These are phyloP conservation scores for Syrista parreyssii DNA, from an alignment of 2,888 invertebrate species.

Conservation along the genomic window DNA sequence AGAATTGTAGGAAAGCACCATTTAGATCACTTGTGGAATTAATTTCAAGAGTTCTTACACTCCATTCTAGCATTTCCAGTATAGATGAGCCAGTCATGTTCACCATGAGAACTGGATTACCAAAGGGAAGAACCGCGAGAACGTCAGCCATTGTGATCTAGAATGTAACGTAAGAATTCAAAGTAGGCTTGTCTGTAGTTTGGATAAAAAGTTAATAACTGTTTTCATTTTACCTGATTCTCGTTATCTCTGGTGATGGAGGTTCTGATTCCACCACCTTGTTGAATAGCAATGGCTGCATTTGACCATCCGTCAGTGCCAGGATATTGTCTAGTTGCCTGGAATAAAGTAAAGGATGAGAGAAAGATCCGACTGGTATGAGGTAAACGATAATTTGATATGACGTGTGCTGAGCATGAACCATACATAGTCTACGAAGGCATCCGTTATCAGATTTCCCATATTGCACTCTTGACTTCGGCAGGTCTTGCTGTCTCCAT, in stretches of 20 bases:
- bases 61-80: slow-evolving; percentile 75
- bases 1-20: slow-evolving; percentile 86
- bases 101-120: slow-evolving; percentile 74
- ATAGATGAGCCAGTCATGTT: slow-evolving; percentile 76
- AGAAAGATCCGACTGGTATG: not conserved
- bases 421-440: slow-evolving; percentile 74
- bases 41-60: slow-evolving; percentile 68
- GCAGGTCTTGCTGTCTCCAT: slow-evolving; percentile 74
- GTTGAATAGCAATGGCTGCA: slow-evolving; percentile 79
- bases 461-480: slow-evolving; percentile 83
- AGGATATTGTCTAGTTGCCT: slow-evolving; percentile 67
- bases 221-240: slow-evolving; percentile 65
- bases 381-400: not conserved
- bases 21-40: slow-evolving; percentile 67
- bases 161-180: slow-evolving; percentile 42
- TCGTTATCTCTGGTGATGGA: slow-evolving; percentile 70
- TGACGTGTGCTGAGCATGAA: not conserved
- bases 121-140: slow-evolving; percentile 81
- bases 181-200: not conserved
- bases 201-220: not conserved
- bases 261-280: slow-evolving; percentile 82
- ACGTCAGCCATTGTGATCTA: slow-evolving; percentile 79
- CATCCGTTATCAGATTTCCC: slow-evolving; percentile 84
- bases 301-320: slow-evolving; percentile 77
- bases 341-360: slow-evolving; percentile 12